Conservation (phyloP, 2,888 invertebrate genomes). For the Andrena hattorfiana region DNA sequence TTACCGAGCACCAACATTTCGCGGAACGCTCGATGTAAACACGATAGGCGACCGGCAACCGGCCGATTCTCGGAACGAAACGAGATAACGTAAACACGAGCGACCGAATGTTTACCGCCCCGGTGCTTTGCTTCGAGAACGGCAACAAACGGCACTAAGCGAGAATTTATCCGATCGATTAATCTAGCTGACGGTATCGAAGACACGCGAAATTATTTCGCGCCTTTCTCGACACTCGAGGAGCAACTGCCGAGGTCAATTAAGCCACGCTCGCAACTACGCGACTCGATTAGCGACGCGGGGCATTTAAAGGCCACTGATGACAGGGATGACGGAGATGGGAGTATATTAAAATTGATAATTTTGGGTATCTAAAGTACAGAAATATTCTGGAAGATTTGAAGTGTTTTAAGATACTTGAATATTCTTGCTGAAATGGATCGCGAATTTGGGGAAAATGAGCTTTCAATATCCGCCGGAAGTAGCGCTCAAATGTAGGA, state of each 20-base stretch:
- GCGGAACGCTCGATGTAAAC: neutral
- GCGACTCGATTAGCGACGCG: slow-evolving; percentile 5
- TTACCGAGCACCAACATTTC: neutral
- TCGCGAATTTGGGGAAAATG: neutral
- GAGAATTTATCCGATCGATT: neutral
- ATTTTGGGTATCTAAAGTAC: neutral
- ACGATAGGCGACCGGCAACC: neutral
- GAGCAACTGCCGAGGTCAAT: slow-evolving; percentile 1
- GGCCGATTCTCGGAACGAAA: slow-evolving; percentile 4
- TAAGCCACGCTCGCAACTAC: neutral
- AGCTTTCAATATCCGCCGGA: neutral
- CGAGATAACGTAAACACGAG: slow-evolving; percentile 22
- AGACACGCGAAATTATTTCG: neutral
- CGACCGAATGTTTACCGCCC: slow-evolving; percentile 12
- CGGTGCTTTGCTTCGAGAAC: neutral
- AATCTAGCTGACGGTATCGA: slow-evolving; percentile 18
- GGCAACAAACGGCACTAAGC: slow-evolving; percentile 29
- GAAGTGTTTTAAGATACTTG: too few species aligned
- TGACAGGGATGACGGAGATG: neutral
- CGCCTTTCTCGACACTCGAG: neutral
- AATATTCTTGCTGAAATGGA: neutral
- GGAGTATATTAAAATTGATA: neutral
- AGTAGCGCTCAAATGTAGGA: neutral
- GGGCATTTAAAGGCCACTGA: neutral
- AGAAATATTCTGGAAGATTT: too few species aligned